Conservation (phyloP, 1,140 invertebrate genomes). For the Paracyclopina nana region DNA sequence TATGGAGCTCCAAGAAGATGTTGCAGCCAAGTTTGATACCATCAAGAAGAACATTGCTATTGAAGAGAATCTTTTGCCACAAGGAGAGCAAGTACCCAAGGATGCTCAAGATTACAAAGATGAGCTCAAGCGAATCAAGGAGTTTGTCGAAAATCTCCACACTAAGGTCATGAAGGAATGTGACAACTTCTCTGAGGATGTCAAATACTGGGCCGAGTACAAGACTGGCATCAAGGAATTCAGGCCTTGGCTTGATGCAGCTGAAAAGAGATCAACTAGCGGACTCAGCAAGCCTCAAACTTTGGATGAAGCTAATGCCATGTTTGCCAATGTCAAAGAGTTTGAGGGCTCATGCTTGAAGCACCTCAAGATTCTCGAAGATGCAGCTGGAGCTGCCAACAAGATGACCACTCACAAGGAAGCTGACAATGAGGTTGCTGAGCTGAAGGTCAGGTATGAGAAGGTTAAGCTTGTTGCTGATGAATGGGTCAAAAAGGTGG, state of each 20-base stretch:
- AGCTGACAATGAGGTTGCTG: constrained; percentile 12
- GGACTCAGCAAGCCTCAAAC: constrained; percentile 19
- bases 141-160: constrained; percentile 8
- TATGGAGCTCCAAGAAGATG: constrained; percentile 20
- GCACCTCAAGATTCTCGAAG: constrained; percentile 8
- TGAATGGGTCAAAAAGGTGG: constrained; percentile 17
- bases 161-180: constrained; percentile 15
- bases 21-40: constrained; percentile 10
- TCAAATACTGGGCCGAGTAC: constrained; percentile 22
- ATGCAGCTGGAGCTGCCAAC: constrained; percentile 8
- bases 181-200: constrained; percentile 19
- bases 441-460: constrained; percentile 7
- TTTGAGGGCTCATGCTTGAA: neutral
- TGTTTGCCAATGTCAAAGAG: constrained; percentile 19
- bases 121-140: constrained; percentile 15
- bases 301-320: constrained; percentile 19
- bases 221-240: constrained; percentile 22
- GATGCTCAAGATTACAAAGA: constrained; percentile 16
- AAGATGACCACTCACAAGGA: constrained; percentile 17
- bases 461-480: constrained; percentile 15
- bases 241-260: constrained; percentile 21
- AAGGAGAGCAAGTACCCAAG: constrained; percentile 12
- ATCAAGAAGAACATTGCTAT: constrained; percentile 6
- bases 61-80: constrained; percentile 10
- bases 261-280: constrained; percentile 19